Conservation (phyloP, 2,113 vertebrate species). For the Enhydra lutris region DNA sequence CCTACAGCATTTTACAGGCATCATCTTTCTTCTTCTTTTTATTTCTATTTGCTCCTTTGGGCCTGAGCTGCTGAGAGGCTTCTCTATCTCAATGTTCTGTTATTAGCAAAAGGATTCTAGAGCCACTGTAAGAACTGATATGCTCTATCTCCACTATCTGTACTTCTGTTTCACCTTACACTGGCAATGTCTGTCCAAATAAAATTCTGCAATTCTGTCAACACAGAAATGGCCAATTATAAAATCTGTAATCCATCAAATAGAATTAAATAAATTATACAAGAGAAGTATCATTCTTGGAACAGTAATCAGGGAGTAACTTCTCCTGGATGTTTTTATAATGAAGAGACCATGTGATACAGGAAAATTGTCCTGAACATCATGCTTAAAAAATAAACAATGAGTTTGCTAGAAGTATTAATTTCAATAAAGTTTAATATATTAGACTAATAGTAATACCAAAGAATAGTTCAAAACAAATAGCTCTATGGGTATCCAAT, state of each 20-base stretch:
- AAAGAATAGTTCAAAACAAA: not conserved
- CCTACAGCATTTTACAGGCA: not conserved
- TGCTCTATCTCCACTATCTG: accelerated
- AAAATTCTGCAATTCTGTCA: not conserved
- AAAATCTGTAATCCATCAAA: not conserved
- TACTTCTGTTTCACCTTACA: not conserved
- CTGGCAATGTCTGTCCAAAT: not conserved
- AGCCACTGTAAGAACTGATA: not conserved
- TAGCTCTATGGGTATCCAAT: not conserved
- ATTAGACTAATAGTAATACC: not conserved
- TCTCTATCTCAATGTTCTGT: not conserved
- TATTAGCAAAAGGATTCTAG: not conserved
- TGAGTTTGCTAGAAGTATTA: not conserved
- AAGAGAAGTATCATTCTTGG: not conserved
- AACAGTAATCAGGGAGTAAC: not conserved
- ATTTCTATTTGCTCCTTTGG: not conserved
- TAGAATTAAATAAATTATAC: not conserved
- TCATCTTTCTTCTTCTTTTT: not conserved
- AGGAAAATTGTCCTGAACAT: not conserved
- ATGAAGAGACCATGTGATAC: not conserved
- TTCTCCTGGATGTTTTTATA: not conserved
- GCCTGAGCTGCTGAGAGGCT: not conserved
- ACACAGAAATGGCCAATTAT: not conserved
- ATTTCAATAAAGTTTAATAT: not conserved
- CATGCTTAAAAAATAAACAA: not conserved